A percentile compares a stretch with the other conserved stretches of the same genome.
Conservation (phyloP, 2,888 invertebrate genomes). For the Nephrotoma guestfalica region DNA sequence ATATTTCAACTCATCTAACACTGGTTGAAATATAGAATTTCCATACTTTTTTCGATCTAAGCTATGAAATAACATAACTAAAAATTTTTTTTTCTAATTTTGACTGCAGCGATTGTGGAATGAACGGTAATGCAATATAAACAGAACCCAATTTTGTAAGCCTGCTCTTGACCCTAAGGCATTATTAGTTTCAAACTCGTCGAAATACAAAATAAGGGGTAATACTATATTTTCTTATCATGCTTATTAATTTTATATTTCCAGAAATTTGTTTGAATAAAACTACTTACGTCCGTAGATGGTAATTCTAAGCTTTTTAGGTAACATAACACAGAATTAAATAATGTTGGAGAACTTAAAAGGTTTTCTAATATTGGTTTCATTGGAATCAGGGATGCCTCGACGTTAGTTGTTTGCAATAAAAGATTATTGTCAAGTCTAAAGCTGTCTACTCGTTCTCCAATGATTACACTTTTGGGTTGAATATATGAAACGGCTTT, state of each 20-base stretch:
- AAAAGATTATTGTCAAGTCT: background rate
- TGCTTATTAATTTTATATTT: background rate
- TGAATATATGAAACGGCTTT: background rate
- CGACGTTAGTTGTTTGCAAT: background rate
- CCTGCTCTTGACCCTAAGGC: background rate
- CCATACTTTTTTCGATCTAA: slow-evolving; percentile 8
- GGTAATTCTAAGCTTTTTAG: background rate
- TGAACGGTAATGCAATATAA: background rate
- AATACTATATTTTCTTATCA: background rate
- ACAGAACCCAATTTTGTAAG: too few species aligned
- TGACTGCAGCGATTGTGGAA: background rate
- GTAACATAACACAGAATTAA: background rate
- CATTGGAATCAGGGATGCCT: background rate
- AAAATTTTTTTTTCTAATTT: slow-evolving; percentile 3
- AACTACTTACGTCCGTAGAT: background rate
- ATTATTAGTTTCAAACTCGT: slow-evolving; percentile 7
- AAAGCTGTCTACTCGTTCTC: background rate
- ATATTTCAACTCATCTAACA: too few species aligned
- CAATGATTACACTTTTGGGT: background rate
- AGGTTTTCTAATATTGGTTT: background rate
- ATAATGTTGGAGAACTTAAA: background rate
- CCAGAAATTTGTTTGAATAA: background rate
- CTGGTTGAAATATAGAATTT: too few species aligned
- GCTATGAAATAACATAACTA: slow-evolving; percentile 8
- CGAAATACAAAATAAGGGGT: slow-evolving; percentile 5